Percentiles rank a stretch among this genome's conserved stretches.
phyloP scores from a whole-genome alignment of 2,797 vertebrate species.

The Sarcoramphus papa region DNA sequence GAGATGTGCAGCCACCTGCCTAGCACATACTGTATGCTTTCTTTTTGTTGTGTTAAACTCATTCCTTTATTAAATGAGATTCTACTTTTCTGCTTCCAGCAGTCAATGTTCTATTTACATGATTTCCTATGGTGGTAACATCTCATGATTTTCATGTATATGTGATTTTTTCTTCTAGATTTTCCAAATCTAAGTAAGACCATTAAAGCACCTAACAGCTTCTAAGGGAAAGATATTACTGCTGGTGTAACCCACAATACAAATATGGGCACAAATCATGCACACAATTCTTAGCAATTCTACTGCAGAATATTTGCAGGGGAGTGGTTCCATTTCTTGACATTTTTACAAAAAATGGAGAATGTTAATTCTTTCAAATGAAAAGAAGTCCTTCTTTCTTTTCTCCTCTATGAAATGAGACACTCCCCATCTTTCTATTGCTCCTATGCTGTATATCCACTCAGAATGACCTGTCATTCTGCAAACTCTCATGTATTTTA shows the following conservation, averaged over 20 bases:
- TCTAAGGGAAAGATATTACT: neutral
- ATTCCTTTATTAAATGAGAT: neutral
- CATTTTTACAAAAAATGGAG: neutral
- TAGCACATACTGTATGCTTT: neutral
- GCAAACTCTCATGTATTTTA: conserved; percentile 7
- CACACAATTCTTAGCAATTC: neutral
- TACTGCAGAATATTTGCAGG: neutral
- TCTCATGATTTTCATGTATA: neutral
- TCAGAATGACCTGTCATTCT: neutral
- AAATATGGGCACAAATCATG: neutral
- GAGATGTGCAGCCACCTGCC: neutral
- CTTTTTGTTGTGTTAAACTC: neutral
- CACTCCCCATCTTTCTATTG: neutral
- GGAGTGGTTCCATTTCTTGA: neutral
- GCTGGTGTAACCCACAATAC: neutral
- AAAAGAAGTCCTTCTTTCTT: neutral
- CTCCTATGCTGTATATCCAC: neutral
- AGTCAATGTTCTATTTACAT: neutral
- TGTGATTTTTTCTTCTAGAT: neutral
- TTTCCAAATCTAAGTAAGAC: neutral
- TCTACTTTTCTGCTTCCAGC: neutral
- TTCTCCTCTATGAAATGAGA: neutral
- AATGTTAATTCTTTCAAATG: neutral
- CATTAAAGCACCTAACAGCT: neutral
- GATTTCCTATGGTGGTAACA: neutral